Evolutionary conservation across 1,140 invertebrate genomes (phyloP), one percentile per base, ranked within the genome.

Genomic region (Gryllus bimaculatus): DNA sequence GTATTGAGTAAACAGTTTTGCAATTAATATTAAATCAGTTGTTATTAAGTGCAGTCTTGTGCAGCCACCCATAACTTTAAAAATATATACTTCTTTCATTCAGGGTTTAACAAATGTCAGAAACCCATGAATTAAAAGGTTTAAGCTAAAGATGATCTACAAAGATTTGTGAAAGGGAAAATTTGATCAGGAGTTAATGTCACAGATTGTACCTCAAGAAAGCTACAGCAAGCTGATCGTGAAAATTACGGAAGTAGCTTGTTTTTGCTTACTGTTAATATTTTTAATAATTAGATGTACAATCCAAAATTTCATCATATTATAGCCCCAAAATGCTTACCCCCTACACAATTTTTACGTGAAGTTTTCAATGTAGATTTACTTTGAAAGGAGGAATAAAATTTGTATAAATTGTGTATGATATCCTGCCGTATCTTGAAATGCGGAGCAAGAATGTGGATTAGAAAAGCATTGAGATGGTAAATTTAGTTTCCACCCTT

Each of bases 161-260:
- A n/a, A 78, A 20, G 66, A 8, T 78, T 78, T 78, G 66, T 77
- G 48, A 1, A 48, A 6, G 39, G 48, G 5, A 26, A 77, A 77
- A 48, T 77, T 47, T 47, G 20, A 8, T 7, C 8, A n/a, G 21
- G 7, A n/a, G 47, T 77, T 47, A 48, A 77, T 18, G 20, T 48
- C 13, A 13, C 15, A 47, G 48, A 48, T n/a, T 77, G 20, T 47
- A 47, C 20, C 8, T n/a, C 74, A 7, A 7, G 49, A 76, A 20
- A 12, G 20, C 75, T 39, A 79, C 74, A 0, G 20, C 54, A n/a
- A 66, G 15, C 74, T n/a, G 79, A n/a, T n/a, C n/a, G 79, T 8
- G 75, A 79, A 1, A 79, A 79, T 21, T 79, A 79, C 48, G 49
- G 75, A 18, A 79, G 79, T 54, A 79, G 74, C 5, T 49, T 79